Percentiles rank a stretch among this genome's conserved stretches.
Evolutionary conservation across 2,113 vertebrate genomes (phyloP).

Genomic region (Macrotis lagotis): DNA sequence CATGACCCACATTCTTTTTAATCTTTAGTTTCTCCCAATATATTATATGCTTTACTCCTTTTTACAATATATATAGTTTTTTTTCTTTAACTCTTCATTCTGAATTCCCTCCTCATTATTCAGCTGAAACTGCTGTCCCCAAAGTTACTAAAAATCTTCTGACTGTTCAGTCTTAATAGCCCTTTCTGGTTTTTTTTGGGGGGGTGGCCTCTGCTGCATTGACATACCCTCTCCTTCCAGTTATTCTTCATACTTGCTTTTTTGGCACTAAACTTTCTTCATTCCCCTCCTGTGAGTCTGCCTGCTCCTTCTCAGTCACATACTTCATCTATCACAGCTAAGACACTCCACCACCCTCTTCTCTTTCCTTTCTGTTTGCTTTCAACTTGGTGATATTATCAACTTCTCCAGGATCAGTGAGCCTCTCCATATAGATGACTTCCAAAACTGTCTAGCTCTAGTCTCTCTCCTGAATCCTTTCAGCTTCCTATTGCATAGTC

Average conservation of each 20-base stretch:
- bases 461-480: not conserved
- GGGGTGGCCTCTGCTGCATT: not conserved
- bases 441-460: not conserved
- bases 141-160: not conserved
- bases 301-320: not conserved
- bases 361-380: not conserved
- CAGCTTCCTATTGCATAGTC: not conserved
- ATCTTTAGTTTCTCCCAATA: constrained; percentile 27
- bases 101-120: not conserved
- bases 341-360: not conserved
- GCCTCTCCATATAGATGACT: not conserved
- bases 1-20: constrained; percentile 16
- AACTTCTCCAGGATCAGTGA: not conserved
- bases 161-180: not conserved
- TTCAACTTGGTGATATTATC: not conserved
- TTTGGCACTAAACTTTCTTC: not conserved
- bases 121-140: not conserved
- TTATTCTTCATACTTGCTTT: not conserved
- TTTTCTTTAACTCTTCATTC: not conserved
- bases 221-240: not conserved
- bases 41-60: constrained; percentile 2
- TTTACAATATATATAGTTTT: not conserved
- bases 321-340: not conserved
- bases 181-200: not conserved
- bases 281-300: not conserved